Evolutionary conservation across 2,888 invertebrate genomes (phyloP), one percentile per base, ranked within the genome.

Genomic region (Andrena dorsata): DNA sequence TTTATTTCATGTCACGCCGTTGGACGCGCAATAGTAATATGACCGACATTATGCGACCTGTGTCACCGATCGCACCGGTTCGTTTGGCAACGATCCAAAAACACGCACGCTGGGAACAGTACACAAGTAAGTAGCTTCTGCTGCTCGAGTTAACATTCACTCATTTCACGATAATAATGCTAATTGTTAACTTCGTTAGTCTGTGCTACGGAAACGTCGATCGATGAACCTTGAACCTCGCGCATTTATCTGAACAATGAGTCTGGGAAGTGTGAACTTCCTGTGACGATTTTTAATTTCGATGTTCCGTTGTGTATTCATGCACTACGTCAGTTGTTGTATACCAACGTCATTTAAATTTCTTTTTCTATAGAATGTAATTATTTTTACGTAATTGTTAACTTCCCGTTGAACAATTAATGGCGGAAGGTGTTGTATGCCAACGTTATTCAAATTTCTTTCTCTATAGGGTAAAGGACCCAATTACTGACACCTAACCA

Each of bases 31-130:
- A 56, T 56, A 63, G 23, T 30, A 72, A 77, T 68, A 92, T 91
- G 91, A 88, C 91, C 80, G 88, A 88, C 58, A 72, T 87, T 72
- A 88, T 83, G 84, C 91, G 90, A 82, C 83, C 91, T 66, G 84
- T 84, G 75, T 91, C 92, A 72, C 90, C 93, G 35, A 89, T 89
- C 75, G 75, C 91, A 60, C 90, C 90, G 66, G 82, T 85, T 85
- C 92, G 89, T 80, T 85, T 90, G 87, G 92, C 91, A 26, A 93
- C 92, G 28, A 90, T 92, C 84, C 89, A 89, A 86, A 90, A 87
- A 75, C 93, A 93, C 71, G 89, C 88, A 58, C 85, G 87, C 47
- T 93, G 93, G 92, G 93, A 93, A 85, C 87, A 86, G 68, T 88
- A 92, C 58, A 89, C 92, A 80, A 92, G 93, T 93, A 88, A 93